These are phyloP conservation scores for Xestia xanthographa DNA, from an alignment of 2,888 invertebrate species.

Conservation along the genomic window DNA sequence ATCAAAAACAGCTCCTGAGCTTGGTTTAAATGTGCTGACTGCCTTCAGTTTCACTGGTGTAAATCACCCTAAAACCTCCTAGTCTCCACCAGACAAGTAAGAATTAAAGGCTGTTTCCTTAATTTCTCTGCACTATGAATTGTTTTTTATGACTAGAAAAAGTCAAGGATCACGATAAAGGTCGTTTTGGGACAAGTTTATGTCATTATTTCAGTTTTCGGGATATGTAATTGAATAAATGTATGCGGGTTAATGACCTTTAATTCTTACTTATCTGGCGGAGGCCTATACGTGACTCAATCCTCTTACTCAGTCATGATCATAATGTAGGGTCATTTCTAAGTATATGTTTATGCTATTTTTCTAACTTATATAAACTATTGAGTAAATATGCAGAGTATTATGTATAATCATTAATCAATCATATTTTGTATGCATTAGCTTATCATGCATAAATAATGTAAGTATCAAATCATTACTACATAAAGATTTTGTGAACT, in stretches of 20 bases:
- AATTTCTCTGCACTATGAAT: too few species aligned
- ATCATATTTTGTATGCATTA: slow-evolving; percentile 21
- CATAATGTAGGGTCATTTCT: not conserved
- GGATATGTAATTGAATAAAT: too few species aligned
- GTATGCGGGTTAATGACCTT: too few species aligned
- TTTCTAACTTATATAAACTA: not conserved
- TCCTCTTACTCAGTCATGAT: not conserved
- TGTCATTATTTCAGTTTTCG: too few species aligned
- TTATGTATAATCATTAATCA: slow-evolving; percentile 6
- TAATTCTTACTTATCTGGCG: too few species aligned
- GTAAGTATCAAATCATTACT: not conserved
- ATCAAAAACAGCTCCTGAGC: not conserved
- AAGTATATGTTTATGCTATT: not conserved
- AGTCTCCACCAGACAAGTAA: too few species aligned
- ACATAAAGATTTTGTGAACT: not conserved
- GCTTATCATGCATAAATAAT: not conserved
- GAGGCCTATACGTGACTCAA: too few species aligned
- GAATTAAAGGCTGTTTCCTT: too few species aligned
- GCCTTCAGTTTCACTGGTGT: not conserved
- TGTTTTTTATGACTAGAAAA: too few species aligned
- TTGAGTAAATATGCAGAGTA: slow-evolving; percentile 7
- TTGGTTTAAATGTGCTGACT: not conserved
- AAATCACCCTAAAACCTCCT: not conserved
- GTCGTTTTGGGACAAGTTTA: too few species aligned
- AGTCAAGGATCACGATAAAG: too few species aligned